A percentile compares a stretch with the other conserved stretches of the same genome.
These are phyloP conservation scores for Phaethon lepturus DNA, from an alignment of 2,113 vertebrate species.

Conservation along the genomic window DNA sequence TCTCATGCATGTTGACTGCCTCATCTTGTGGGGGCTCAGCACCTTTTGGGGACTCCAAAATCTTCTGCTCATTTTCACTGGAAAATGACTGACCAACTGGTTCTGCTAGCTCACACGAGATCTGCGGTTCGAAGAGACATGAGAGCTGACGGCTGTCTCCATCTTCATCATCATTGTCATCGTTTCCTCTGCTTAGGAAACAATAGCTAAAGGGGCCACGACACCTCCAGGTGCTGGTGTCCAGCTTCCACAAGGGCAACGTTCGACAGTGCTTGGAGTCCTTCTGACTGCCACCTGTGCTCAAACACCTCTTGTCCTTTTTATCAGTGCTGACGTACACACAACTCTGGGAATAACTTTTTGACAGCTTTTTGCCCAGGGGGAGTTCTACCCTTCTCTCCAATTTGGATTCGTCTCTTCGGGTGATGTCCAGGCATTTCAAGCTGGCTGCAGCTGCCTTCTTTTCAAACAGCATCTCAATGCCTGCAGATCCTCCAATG, in stretches of 20 bases:
- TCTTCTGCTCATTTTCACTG: slow-evolving; percentile 44
- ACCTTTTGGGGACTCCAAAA: slow-evolving; percentile 45
- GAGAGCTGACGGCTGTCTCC: slow-evolving; percentile 66
- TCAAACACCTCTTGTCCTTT: slow-evolving; percentile 72
- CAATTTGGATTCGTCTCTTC: slow-evolving; percentile 72
- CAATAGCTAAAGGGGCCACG: slow-evolving; percentile 88
- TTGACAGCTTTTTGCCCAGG: slow-evolving; percentile 84
- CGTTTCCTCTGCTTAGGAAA: slow-evolving; percentile 80
- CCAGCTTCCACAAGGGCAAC: slow-evolving; percentile 79
- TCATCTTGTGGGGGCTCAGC: slow-evolving; percentile 41
- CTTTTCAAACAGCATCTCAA: slow-evolving; percentile 83
- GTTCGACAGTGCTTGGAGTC: slow-evolving; percentile 85
- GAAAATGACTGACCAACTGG: not conserved
- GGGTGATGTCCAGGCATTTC: slow-evolving; percentile 74
- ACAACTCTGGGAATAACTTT: slow-evolving; percentile 87
- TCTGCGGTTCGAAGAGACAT: slow-evolving; percentile 59
- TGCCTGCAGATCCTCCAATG: slow-evolving; percentile 78
- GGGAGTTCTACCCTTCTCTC: slow-evolving; percentile 78
- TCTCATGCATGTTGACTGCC: slow-evolving; percentile 60
- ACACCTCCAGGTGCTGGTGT: slow-evolving; percentile 83
- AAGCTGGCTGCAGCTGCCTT: slow-evolving; percentile 80
- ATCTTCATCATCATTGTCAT: slow-evolving; percentile 86
- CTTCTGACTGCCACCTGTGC: slow-evolving; percentile 78
- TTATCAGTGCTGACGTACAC: slow-evolving; percentile 73
- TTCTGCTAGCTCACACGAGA: slow-evolving; percentile 23